These are phyloP conservation scores for Hirundo rustica DNA, from an alignment of 2,797 vertebrate genomes.

Conservation along the genomic window DNA sequence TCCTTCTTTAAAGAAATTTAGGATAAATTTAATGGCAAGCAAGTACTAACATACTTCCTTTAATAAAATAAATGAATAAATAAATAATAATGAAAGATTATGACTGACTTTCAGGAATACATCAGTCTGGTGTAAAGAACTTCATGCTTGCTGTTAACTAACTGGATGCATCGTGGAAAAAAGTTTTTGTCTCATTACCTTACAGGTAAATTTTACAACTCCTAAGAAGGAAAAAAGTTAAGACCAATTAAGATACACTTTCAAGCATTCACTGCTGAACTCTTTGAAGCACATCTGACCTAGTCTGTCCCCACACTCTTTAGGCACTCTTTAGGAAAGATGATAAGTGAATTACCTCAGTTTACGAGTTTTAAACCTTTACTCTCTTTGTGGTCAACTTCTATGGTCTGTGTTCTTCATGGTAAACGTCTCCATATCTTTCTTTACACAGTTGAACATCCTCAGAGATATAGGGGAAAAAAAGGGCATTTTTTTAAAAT, in stretches of 20 bases:
- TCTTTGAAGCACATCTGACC: neutral
- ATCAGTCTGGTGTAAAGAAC: neutral
- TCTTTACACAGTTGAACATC: neutral
- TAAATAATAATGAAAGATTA: neutral
- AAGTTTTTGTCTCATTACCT: neutral
- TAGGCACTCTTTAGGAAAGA: neutral
- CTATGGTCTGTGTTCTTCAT: neutral
- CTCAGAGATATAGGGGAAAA: neutral
- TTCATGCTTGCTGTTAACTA: neutral
- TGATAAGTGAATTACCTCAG: neutral
- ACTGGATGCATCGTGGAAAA: neutral
- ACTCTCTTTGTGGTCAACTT: neutral
- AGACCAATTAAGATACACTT: neutral
- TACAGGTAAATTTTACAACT: neutral
- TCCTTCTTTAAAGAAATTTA: neutral
- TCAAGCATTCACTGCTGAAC: neutral
- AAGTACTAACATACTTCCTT: neutral
- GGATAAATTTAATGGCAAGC: neutral
- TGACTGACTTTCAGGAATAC: neutral
- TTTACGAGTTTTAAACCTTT: neutral
- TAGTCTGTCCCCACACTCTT: neutral
- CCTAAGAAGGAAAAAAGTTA: neutral
- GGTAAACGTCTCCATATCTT: neutral
- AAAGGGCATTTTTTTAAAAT: fast-evolving
- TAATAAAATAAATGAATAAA: neutral